A percentile compares a stretch with the other conserved stretches of the same genome.
Evolutionary conservation across 2,888 invertebrate species (phyloP).

Genomic region (Isoperla grammatica): DNA sequence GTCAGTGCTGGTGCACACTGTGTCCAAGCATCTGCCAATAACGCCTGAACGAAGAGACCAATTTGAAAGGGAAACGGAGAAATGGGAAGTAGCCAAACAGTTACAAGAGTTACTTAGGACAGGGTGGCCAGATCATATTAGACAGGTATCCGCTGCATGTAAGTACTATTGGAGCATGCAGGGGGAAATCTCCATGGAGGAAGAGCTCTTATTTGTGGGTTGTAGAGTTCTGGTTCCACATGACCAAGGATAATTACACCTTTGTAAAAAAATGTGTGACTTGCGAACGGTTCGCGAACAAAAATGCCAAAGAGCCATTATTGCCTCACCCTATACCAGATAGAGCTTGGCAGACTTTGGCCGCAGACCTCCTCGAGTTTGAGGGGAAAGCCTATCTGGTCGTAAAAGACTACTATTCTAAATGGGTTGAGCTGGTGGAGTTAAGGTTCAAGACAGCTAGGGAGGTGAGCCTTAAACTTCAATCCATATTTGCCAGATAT

Average conservation of each 20-base stretch:
- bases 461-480: neutral
- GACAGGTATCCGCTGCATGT: slow-evolving; percentile 2
- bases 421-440: slow-evolving; percentile 14
- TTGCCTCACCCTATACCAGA: slow-evolving; percentile 13
- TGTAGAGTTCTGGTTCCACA: slow-evolving; percentile 27
- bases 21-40: slow-evolving; percentile 13
- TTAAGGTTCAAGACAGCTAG: slow-evolving; percentile 1
- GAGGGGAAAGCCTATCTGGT: neutral
- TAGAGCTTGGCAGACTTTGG: slow-evolving; percentile 8
- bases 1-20: slow-evolving; percentile 15
- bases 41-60: slow-evolving; percentile 5
- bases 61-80: neutral
- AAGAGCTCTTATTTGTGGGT: slow-evolving; percentile 27
- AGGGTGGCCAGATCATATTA: slow-evolving; percentile 23
- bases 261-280: neutral
- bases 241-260: neutral
- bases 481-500: slow-evolving; percentile 6
- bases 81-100: neutral
- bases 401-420: slow-evolving; percentile 8
- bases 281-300: neutral
- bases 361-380: slow-evolving; percentile 6
- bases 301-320: slow-evolving; percentile 1
- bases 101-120: neutral
- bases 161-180: slow-evolving; percentile 24
- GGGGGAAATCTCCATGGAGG: slow-evolving; percentile 25